These are phyloP conservation scores for Zaprionus nigranus DNA, from an alignment of 1,140 invertebrate species.

Conservation along the genomic window DNA sequence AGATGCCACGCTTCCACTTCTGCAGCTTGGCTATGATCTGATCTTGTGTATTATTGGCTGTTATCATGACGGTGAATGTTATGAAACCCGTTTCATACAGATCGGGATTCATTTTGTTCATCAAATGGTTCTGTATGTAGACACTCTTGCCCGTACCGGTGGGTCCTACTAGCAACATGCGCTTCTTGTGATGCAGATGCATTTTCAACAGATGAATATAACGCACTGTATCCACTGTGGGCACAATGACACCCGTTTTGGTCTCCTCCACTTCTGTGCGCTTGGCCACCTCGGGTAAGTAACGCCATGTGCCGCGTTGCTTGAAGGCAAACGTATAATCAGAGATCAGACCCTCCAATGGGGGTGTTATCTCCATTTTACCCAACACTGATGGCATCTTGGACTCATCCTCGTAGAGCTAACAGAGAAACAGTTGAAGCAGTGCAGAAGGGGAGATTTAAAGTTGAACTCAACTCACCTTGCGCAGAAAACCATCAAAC, in stretches of 20 bases:
- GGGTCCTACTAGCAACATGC: constrained; percentile 93
- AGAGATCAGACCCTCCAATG: constrained; percentile 90
- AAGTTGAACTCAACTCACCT: constrained; percentile 38
- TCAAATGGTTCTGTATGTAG: constrained; percentile 94
- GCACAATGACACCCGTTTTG: constrained; percentile 85
- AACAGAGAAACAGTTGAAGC: rapidly evolving
- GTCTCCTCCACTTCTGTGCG: constrained; percentile 79
- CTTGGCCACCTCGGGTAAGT: constrained; percentile 88
- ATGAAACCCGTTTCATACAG: constrained; percentile 92
- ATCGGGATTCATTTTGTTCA: constrained; percentile 91
- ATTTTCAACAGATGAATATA: constrained; percentile 89
- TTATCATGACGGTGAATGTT: constrained; percentile 95
- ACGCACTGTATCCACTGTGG: constrained; percentile 94
- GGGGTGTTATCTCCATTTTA: constrained; percentile 90
- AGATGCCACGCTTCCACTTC: constrained; percentile 92
- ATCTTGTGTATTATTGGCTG: constrained; percentile 94
- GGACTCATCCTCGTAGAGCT: constrained; percentile 85
- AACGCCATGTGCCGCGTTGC: constrained; percentile 92
- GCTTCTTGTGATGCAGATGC: constrained; percentile 88
- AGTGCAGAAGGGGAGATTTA: neutral
- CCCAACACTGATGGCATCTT: constrained; percentile 87
- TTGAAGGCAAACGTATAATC: constrained; percentile 92
- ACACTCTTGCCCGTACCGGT: constrained; percentile 97
- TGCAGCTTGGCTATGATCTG: constrained; percentile 91
- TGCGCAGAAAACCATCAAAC: constrained; percentile 89